Percentiles rank a stretch among this genome's conserved stretches.
Evolutionary conservation across 2,113 vertebrate genomes (phyloP).

Genomic region (Plestiodon gilberti): DNA sequence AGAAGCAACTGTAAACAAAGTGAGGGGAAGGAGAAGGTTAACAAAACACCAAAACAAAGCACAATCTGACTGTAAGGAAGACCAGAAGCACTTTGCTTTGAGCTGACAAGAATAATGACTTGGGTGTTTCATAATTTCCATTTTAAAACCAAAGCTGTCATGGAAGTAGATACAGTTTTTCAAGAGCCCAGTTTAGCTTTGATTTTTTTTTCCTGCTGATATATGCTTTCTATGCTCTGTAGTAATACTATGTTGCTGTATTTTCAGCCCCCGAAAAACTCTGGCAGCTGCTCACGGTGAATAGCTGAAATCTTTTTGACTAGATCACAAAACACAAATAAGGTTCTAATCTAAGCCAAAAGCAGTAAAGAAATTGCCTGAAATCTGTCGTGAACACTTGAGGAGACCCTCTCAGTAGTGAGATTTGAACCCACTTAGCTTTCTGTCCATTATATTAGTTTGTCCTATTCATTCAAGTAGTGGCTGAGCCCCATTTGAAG

Average conservation of each 20-base stretch:
- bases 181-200: background rate
- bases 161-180: background rate
- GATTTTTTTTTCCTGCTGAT: slow-evolving; percentile 3
- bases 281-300: background rate
- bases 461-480: too few relatives aligned
- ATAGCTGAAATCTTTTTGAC: slow-evolving; percentile 5
- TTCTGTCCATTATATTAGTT: too few relatives aligned
- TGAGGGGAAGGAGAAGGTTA: background rate
- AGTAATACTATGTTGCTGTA: background rate
- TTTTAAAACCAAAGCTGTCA: slow-evolving; percentile 28
- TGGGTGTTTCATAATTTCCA: background rate
- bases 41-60: fast-evolving
- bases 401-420: background rate
- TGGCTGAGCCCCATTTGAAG: too few relatives aligned
- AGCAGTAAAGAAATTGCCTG: background rate
- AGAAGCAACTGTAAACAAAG: background rate
- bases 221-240: background rate
- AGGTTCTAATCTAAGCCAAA: background rate
- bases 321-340: background rate
- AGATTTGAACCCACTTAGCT: too few relatives aligned
- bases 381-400: background rate
- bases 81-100: slow-evolving; percentile 26
- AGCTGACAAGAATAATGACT: background rate
- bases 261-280: background rate
- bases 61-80: slow-evolving; percentile 33